Evolutionary conservation across 2,113 vertebrate genomes (phyloP).

Genomic region (Strigops habroptila): DNA sequence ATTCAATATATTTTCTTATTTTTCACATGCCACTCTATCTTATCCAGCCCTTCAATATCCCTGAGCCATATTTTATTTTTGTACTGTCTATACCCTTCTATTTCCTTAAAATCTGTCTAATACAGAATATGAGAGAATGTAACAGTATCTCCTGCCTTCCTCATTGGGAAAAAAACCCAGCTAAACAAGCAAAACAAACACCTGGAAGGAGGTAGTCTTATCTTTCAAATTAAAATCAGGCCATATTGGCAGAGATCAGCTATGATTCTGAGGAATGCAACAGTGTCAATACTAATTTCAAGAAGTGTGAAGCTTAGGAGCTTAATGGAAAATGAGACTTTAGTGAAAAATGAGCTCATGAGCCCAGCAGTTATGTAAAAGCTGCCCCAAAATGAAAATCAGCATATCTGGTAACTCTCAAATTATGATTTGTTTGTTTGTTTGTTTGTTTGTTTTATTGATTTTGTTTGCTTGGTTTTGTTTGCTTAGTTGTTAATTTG

Average conservation of each 20-base stretch:
- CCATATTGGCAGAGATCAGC: neutral
- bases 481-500: neutral
- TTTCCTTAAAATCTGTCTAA: neutral
- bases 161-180: neutral
- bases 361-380: neutral
- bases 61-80: neutral
- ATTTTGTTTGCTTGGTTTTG: neutral
- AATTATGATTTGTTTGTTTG: neutral
- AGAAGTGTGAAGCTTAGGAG: neutral
- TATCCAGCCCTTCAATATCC: neutral
- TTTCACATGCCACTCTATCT: neutral
- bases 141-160: neutral
- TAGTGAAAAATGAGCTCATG: neutral
- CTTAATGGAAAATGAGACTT: neutral
- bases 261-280: neutral
- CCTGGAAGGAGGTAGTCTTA: neutral
- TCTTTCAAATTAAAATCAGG: neutral
- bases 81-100: neutral
- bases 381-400: neutral
- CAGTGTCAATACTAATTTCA: neutral
- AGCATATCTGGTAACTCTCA: rapidly evolving
- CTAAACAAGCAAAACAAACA: neutral
- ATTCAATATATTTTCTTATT: neutral
- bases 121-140: neutral
- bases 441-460: neutral